These are phyloP conservation scores for Adelphocoris suturalis DNA, from an alignment of 2,888 invertebrate genomes.

Conservation along the genomic window DNA sequence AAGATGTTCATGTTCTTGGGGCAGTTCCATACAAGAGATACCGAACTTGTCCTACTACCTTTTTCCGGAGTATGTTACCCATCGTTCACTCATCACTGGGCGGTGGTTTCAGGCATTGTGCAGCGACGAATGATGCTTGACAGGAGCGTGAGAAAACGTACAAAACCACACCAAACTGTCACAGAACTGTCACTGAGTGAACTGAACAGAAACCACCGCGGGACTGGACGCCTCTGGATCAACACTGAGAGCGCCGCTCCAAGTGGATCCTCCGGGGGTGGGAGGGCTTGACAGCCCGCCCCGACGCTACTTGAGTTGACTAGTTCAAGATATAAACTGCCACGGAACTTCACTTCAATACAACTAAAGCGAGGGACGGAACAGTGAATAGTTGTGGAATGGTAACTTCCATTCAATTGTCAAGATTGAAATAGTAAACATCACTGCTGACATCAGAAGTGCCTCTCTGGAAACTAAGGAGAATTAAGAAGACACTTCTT, in stretches of 20 bases:
- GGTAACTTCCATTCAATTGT: too few species aligned
- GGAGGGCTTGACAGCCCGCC: neutral
- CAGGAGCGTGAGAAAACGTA: neutral
- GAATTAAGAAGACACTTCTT: too few species aligned
- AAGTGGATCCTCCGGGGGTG: neutral
- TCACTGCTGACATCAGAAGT: too few species aligned
- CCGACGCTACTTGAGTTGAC: neutral
- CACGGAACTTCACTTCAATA: too few species aligned
- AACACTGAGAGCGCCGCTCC: neutral
- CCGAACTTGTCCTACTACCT: neutral
- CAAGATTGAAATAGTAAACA: too few species aligned
- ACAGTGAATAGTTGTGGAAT: too few species aligned
- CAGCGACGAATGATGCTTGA: neutral
- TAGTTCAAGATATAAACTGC: neutral
- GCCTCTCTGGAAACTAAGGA: too few species aligned
- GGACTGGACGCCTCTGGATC: neutral
- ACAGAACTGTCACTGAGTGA: neutral
- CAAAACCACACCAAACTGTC: neutral
- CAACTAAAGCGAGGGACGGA: too few species aligned
- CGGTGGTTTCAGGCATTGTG: neutral
- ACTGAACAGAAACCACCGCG: neutral
- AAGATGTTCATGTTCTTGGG: too few species aligned
- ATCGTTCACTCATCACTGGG: neutral
- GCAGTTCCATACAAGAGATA: too few species aligned
- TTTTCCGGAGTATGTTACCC: conserved; percentile 36